A percentile compares a stretch with the other conserved stretches of the same genome.
Evolutionary conservation across 2,797 vertebrate species (phyloP).

Genomic region (Zenarchopterus dispar): DNA sequence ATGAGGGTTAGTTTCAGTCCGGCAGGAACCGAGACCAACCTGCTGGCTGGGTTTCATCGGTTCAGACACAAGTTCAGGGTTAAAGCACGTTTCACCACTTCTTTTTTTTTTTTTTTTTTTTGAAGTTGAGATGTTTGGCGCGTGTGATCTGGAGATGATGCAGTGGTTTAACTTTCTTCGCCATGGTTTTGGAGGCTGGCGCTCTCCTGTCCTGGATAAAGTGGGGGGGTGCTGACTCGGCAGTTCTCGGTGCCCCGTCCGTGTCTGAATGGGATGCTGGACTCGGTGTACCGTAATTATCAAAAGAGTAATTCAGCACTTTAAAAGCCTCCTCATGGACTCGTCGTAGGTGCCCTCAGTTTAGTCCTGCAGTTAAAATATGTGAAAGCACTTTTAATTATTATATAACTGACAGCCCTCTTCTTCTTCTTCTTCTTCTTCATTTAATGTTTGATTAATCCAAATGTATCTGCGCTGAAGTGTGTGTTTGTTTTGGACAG

Average conservation of each 20-base stretch:
- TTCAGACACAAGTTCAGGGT: conserved; percentile 9
- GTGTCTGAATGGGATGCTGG: conserved; percentile 53
- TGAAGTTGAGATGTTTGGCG: conserved; percentile 7
- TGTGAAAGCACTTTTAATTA: no score
- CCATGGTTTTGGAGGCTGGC: conserved; percentile 58
- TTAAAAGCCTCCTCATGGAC: conserved; percentile 39
- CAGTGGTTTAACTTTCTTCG: conserved; percentile 32
- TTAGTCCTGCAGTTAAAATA: not conserved
- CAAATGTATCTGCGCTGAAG: no score
- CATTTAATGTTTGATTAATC: no score
- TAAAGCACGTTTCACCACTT: conserved; percentile 16
- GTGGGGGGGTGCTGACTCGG: conserved; percentile 55
- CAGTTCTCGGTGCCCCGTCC: conserved; percentile 57
- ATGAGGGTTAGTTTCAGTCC: conserved; percentile 7
- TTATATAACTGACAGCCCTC: no score
- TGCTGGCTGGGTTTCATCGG: conserved; percentile 11
- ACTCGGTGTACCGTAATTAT: conserved; percentile 66
- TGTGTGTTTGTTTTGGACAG: no score
- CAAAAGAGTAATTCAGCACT: conserved; percentile 61
- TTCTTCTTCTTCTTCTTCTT: no score
- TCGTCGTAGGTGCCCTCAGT: conserved; percentile 1
- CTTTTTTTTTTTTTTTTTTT: not conserved
- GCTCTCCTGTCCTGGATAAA: conserved; percentile 55
- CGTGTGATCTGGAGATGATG: conserved; percentile 11
- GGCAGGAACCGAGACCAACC: conserved; percentile 26